Base-by-base conservation (phyloP, 2,888 invertebrate genomes). In the Nysson spinosus region DNA sequence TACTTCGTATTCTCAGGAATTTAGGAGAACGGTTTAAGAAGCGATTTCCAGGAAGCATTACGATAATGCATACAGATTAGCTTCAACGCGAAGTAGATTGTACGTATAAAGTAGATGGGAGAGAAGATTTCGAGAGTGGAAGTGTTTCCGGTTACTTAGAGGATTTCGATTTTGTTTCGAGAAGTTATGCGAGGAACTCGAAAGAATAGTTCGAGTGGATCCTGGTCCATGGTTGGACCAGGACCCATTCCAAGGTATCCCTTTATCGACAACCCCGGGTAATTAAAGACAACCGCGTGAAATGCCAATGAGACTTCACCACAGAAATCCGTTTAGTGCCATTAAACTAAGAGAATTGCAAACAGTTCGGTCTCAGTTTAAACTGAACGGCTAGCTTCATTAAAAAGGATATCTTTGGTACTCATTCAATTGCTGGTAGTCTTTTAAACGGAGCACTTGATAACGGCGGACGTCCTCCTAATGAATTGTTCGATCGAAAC, bases 221-320 rank as follows among this genome's bases (percentile, higher is more conserved):
- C n/a, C n/a, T n/a, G n/a, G n/a, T n/a, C n/a, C n/a, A n/a, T 1
- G 22, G 20, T 30, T 7, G 32, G 34, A 47, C 26, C 28, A 32
- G 26, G 49, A 7, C 14, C 28, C 2, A 5, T 14, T 44, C n/a
- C 17, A 35, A 57, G 37, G 26, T 20, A 26, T 5, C 11, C 40
- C 55, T 62, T 55, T 65, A 22, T 42, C 49, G 47, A 24, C 14
- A 43, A 26, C 17, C 22, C 14, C 11, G 34, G 34, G 19, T 58
- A 71, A 71, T 61, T 60, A 56, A 56, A 64, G 55, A 39, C 49
- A 57, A 54, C 39, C 34, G 17, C n/a, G 19, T 11, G 30, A 55
- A 51, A 30, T 22, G 39, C 17, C 30, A 26, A 17, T 14, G 47
- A 17, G 49, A 30, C 19, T 47, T 44, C 19, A 54, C 32, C 14